Evolutionary conservation across 2,113 vertebrate genomes (phyloP).

Genomic region (Phrynosoma blainvillii): DNA sequence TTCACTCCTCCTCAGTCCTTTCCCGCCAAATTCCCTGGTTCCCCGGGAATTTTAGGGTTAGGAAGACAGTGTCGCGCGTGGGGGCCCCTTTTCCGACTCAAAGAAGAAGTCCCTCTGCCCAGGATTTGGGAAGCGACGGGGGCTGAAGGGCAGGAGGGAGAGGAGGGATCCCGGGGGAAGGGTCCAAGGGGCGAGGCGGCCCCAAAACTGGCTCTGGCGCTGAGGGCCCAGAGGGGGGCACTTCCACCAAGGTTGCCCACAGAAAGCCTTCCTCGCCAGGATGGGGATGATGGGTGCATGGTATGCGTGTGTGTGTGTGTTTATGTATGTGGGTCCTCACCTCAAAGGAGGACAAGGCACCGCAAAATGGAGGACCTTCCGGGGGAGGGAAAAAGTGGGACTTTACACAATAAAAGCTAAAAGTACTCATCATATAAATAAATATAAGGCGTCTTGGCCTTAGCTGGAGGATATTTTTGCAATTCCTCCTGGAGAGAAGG

Average conservation of each 20-base stretch:
- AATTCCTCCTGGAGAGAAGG: too few species aligned
- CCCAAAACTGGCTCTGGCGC: too few species aligned
- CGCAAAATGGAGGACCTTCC: too few species aligned
- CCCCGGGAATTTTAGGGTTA: background rate
- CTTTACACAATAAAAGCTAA: too few species aligned
- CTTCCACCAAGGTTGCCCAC: background rate
- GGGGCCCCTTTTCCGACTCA: background rate
- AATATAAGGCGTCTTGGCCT: too few species aligned
- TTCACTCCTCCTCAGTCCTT: conserved; percentile 1
- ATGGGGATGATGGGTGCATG: background rate
- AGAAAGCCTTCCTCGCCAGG: too few species aligned
- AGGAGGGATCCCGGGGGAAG: background rate
- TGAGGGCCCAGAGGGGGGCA: background rate
- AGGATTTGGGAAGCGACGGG: background rate
- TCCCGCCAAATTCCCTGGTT: background rate
- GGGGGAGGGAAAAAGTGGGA: too few species aligned
- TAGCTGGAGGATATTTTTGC: background rate
- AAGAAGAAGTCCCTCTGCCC: background rate
- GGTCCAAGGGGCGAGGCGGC: background rate
- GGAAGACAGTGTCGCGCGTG: background rate
- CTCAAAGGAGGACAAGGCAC: too few species aligned
- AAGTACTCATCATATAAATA: too few species aligned
- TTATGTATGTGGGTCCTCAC: too few species aligned
- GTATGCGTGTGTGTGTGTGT: too few species aligned
- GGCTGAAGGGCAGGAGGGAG: too few species aligned